Evolutionary conservation across 2,797 vertebrate species (phyloP), one percentile per base, ranked within the genome.

Genomic region (Chloroceryle amazona): DNA sequence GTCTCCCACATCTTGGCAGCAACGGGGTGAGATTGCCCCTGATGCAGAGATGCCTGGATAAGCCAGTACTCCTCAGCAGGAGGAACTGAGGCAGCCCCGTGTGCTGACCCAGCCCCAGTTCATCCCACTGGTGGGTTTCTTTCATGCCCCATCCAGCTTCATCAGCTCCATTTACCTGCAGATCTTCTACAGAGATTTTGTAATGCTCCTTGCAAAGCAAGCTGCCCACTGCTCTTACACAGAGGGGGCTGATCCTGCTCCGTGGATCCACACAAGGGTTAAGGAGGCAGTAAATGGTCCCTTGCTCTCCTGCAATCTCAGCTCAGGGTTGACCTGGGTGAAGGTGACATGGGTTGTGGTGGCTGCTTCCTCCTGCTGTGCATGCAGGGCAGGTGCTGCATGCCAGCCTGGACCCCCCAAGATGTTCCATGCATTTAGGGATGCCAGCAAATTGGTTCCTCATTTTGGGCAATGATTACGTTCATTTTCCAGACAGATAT

Each of bases 341-440:
- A 42, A 37, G 72, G 55, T 33, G 55, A 13, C 12, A 0, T 6
- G 47, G 23, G 33, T 25, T 70, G 33, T 4, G 39, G 63, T 46
- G 54, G 39, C 19, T n/a, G 4, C 63, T 37, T 52, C 39, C 60
- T 21, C 2, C 37, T 44, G 46, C 46, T 76, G n/a, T 37, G 44
- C 11, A 1, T 9, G 31, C 44, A 12, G 9, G 46, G 72, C 19
- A 52, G 28, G 7, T 26, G 37, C 39, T 54, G 22, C 1, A 1
- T 28, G 63, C 47, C 65, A 47, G 47, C 41, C 73, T 25, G 57
- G 33, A 19, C 41, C 73, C 33, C 33, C 22, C 3, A 33, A 29
- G 3, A 16, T 16, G 29, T 28, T 37, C 10, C 1, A 3, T 46
- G 39, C 11, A 1, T 67, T 67, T 46, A 67, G 63, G 35, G 31